These are phyloP conservation scores for Dasyurus viverrinus DNA, from an alignment of 2,113 vertebrate species.

Conservation along the genomic window DNA sequence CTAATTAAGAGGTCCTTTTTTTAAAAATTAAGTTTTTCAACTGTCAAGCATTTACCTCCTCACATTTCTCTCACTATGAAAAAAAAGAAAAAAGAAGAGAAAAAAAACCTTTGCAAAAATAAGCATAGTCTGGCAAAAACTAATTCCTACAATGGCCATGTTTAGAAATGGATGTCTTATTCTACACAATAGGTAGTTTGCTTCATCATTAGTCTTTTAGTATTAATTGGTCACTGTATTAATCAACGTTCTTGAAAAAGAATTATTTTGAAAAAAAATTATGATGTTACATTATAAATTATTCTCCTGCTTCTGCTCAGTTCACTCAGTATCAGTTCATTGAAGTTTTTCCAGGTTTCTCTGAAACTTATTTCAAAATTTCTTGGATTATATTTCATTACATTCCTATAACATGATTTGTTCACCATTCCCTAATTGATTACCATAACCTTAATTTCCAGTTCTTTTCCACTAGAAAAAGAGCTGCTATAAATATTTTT, in stretches of 20 bases:
- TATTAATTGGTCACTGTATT: background rate
- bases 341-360: background rate
- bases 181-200: background rate
- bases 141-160: background rate
- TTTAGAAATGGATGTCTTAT: background rate
- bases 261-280: background rate
- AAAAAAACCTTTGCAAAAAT: background rate
- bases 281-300: background rate
- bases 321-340: background rate
- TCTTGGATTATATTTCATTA: background rate
- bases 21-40: background rate
- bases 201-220: background rate
- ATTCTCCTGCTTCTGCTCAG: background rate
- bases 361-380: background rate
- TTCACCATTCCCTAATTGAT: background rate
- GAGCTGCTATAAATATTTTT: background rate
- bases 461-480: background rate
- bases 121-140: background rate
- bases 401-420: background rate
- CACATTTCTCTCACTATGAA: background rate
- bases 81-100: background rate
- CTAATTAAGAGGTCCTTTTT: background rate
- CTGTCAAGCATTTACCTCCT: background rate
- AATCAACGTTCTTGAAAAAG: background rate
- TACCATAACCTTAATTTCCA: background rate